Base-by-base conservation (phyloP, 2,888 invertebrate species). In the Allolobophora icterica region DNA sequence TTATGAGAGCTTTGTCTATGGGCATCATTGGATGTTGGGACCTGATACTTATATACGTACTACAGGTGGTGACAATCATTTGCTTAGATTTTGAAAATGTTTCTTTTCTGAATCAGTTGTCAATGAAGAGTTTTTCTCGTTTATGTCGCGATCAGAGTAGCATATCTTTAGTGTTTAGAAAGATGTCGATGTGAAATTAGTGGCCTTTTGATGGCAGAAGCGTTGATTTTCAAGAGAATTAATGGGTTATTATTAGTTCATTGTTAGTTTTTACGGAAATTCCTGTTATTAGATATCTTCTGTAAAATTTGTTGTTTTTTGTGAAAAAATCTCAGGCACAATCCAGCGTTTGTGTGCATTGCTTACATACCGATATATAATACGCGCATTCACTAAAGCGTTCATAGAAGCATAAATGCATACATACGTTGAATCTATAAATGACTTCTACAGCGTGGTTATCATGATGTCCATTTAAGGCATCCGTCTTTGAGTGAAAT, bases 301-400 rank as follows among this genome's bases (percentile, higher is more conserved):
- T 71, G 71, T 71, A 6, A 71, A 11, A 71, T 11, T n/a, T 71
- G 71, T 71, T 8, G 71, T n/a, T 71, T 71, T 11, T 13, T 71
- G 71, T 71, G 71, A 71, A n/a, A 52, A 71, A n/a, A 52, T n/a
- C 71, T 71, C 71, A 71, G 71, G 71, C 71, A n/a, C 71, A 71
- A n/a, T 71, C 8, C 4, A 52, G 24, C 24, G 21, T 52, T 52
- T n/a, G 71, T 11, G 11, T 30, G 2, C 6, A 8, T n/a, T 71
- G 30, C 8, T 71, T 13, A 30, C 11, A 17, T 13, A 1, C 45
- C 19, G 38, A n/a, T n/a, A n/a, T n/a, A n/a, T n/a, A n/a, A n/a
- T n/a, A n/a, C n/a, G n/a, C n/a, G n/a, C n/a, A n/a, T n/a, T n/a
- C n/a, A n/a, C n/a, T n/a, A n/a, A n/a, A n/a, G n/a, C n/a, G n/a